Percentiles rank a stretch among this genome's conserved stretches.
Conservation (phyloP, 2,113 vertebrate genomes). For the Lagenorhynchus albirostris region DNA sequence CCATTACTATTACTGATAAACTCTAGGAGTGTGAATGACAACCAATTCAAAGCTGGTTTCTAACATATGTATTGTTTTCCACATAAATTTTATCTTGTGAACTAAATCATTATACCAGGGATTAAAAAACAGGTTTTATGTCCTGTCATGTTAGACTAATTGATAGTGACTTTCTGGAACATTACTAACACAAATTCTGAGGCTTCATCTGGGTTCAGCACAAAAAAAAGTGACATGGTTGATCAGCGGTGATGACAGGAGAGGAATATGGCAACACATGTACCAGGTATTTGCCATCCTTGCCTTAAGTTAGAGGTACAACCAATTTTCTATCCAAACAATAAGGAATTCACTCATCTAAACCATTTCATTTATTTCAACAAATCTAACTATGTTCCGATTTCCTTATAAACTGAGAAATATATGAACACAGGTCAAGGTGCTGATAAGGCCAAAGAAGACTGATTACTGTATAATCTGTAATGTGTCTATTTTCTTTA, state of each 20-base stretch:
- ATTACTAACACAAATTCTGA: not conserved
- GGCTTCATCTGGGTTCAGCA: not conserved
- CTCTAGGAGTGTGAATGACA: not conserved
- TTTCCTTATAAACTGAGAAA: not conserved
- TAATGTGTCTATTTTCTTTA: not conserved
- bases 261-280: not conserved
- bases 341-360: not conserved
- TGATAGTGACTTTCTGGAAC: not conserved
- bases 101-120: not conserved
- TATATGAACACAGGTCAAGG: not conserved
- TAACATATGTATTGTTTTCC: not conserved
- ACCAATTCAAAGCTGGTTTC: not conserved
- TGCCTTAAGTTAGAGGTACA: not conserved
- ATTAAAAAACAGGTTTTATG: not conserved
- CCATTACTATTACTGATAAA: not conserved
- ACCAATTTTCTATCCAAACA: not conserved
- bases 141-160: not conserved
- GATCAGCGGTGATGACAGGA: not conserved
- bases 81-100: not conserved
- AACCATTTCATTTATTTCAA: not conserved
- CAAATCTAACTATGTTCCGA: not conserved
- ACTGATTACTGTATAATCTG: not conserved
- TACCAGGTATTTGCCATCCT: not conserved
- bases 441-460: not conserved
- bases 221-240: not conserved